Percentiles rank a stretch among this genome's conserved stretches.
phyloP scores from a whole-genome alignment of 2,797 vertebrate species.

The Rhynchotus rufescens region DNA sequence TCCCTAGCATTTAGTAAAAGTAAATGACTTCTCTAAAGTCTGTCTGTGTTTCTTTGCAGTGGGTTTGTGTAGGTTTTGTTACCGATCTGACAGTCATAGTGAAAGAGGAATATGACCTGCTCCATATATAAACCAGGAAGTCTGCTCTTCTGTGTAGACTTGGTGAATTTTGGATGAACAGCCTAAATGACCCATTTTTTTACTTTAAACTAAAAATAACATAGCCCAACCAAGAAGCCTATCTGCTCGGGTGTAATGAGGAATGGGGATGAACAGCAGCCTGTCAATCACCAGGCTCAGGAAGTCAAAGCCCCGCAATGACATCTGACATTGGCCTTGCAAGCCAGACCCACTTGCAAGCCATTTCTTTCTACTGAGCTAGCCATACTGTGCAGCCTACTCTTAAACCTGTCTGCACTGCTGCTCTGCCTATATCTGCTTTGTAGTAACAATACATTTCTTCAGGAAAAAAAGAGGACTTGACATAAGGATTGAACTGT shows the following conservation, averaged over 20 bases:
- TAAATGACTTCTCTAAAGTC: conserved; percentile 55
- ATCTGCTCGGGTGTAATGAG: not conserved
- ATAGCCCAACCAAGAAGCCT: not conserved
- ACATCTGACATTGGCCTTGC: not conserved
- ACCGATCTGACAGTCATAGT: conserved; percentile 29
- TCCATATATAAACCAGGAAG: conserved; percentile 56
- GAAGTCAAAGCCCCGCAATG: not conserved
- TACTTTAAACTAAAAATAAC: conserved; percentile 32
- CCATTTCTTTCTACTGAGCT: not conserved
- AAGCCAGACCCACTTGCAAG: not conserved
- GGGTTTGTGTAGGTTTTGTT: conserved; percentile 36
- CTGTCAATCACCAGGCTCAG: not conserved
- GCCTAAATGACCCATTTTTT: conserved; percentile 50
- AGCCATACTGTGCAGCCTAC: not conserved
- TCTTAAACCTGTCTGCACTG: not conserved
- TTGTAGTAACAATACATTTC: not conserved
- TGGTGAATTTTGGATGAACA: conserved; percentile 55
- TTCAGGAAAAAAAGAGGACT: not conserved
- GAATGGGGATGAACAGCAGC: not conserved
- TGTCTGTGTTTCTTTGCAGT: conserved; percentile 51
- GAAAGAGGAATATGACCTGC: conserved; percentile 72
- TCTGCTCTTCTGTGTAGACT: conserved; percentile 18
- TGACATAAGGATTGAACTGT: not conserved
- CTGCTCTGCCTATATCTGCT: not conserved
- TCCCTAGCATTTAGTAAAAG: conserved; percentile 18